phyloP scores from a whole-genome alignment of 2,113 vertebrate genomes.

The Recurvirostra avosetta region DNA sequence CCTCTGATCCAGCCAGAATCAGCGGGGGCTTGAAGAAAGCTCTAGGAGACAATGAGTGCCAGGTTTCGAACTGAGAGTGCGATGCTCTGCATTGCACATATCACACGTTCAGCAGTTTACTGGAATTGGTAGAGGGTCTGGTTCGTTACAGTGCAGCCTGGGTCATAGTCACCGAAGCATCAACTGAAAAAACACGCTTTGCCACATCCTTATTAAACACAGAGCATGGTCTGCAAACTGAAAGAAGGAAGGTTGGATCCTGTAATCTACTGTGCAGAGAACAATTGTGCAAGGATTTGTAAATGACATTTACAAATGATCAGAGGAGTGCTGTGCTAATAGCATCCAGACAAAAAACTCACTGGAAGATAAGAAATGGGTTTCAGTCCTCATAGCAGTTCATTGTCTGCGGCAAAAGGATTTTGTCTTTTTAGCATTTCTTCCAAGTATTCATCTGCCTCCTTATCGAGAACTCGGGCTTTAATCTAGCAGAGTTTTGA shows the following conservation, averaged over 20 bases:
- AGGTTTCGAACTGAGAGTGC: not conserved
- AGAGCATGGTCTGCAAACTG: not conserved
- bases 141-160: not conserved
- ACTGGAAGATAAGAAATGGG: not conserved
- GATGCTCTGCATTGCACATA: not conserved
- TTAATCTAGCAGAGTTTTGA: not conserved
- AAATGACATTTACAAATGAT: conserved; percentile 37
- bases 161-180: not conserved
- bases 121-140: not conserved
- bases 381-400: not conserved
- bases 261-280: not conserved
- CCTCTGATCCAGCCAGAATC: not conserved
- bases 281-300: not conserved
- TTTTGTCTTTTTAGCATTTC: conserved; percentile 35
- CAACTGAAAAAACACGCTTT: not conserved
- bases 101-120: not conserved
- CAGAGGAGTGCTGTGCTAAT: conserved; percentile 22
- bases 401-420: not conserved
- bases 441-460: not conserved
- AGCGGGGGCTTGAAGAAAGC: not conserved
- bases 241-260: not conserved
- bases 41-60: not conserved
- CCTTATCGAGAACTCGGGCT: not conserved
- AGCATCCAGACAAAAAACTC: conserved; percentile 7
- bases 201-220: not conserved